phyloP scores from a whole-genome alignment of 2,113 vertebrate genomes.

The Anoura caudifer region DNA sequence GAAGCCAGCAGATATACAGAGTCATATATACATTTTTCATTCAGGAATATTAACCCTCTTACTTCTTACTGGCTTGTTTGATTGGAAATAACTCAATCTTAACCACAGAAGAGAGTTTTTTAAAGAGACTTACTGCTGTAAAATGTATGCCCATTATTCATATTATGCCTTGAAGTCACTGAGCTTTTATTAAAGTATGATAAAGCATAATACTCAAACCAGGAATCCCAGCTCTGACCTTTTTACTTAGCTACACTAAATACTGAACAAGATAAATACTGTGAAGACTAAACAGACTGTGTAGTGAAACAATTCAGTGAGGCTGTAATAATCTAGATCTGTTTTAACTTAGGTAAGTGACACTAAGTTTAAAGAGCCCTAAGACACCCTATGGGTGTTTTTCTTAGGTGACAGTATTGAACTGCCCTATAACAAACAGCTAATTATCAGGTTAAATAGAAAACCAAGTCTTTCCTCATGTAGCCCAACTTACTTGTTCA shows the following conservation, averaged over 20 bases:
- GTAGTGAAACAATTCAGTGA: background rate
- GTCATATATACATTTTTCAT: constrained; percentile 7
- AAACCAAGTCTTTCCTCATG: background rate
- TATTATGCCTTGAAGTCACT: background rate
- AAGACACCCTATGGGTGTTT: background rate
- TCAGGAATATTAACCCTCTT: background rate
- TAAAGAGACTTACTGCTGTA: background rate
- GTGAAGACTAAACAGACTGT: background rate
- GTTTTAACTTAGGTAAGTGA: background rate
- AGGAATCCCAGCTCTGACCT: constrained; percentile 1
- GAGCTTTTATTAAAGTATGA: background rate
- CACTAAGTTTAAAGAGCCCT: background rate
- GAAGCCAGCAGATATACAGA: background rate
- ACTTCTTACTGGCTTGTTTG: background rate
- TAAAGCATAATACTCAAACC: background rate
- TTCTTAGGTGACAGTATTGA: background rate
- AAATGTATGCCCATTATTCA: background rate
- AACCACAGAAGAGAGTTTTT: background rate
- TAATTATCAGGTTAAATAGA: background rate
- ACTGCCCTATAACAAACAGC: background rate
- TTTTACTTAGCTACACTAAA: background rate
- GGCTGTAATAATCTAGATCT: background rate
- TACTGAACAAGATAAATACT: background rate
- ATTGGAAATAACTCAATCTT: background rate
- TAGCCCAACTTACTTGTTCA: constrained; percentile 10